Percentiles rank a stretch among this genome's conserved stretches.
phyloP scores from a whole-genome alignment of 2,888 invertebrate genomes.

The Dioctria rufipes region DNA sequence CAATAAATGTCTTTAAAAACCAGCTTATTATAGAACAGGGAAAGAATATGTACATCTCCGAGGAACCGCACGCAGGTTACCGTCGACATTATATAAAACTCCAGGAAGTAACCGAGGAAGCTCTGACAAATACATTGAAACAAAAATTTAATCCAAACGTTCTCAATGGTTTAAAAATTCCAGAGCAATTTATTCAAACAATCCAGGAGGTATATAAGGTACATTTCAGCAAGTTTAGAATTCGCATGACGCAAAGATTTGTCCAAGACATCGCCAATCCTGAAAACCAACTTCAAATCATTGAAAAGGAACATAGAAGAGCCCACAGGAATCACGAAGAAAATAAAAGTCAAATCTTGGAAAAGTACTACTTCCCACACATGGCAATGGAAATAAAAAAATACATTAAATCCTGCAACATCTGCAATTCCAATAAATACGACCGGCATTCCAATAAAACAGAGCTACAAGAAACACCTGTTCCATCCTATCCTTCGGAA shows the following conservation, averaged over 20 bases:
- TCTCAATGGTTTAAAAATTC: constrained; percentile 14
- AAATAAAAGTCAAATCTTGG: constrained; percentile 34
- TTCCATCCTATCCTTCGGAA: neutral
- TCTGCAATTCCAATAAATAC: neutral
- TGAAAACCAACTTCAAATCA: constrained; percentile 7
- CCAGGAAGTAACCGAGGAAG: neutral
- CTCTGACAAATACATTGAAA: neutral
- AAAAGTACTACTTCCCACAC: constrained; percentile 32
- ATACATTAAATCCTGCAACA: neutral
- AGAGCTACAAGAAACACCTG: neutral
- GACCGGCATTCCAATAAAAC: neutral
- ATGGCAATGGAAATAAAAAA: constrained; percentile 17
- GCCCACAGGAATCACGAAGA: neutral
- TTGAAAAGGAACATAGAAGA: constrained; percentile 38
- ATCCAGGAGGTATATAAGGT: constrained; percentile 11
- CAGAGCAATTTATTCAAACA: constrained; percentile 1
- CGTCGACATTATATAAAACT: constrained; percentile 3
- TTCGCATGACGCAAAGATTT: constrained; percentile 8
- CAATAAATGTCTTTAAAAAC: constrained; percentile 4
- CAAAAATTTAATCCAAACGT: neutral
- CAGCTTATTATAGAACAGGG: too few relatives aligned
- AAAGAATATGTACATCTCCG: neutral
- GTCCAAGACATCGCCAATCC: constrained; percentile 9
- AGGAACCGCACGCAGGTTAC: constrained; percentile 8
- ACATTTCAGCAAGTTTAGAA: constrained; percentile 15